Evolutionary conservation across 2,113 vertebrate genomes (phyloP), one percentile per base, ranked within the genome.

Genomic region (Epinephelus moara): DNA sequence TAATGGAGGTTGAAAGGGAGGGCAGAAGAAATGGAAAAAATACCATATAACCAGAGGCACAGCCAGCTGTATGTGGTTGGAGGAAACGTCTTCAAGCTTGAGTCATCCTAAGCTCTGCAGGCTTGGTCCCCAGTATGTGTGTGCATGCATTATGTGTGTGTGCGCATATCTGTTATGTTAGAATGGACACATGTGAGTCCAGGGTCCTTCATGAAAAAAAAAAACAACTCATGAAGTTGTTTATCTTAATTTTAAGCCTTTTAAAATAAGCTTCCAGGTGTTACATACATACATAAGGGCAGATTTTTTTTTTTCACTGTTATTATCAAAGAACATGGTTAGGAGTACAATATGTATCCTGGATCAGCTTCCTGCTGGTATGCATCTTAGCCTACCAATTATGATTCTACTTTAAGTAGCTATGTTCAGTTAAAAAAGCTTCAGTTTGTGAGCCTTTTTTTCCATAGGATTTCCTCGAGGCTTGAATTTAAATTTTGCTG

Each of bases 61-160:
- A 77, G 94, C 93, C 93, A 93, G 89, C 86, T 92, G 76, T 91
- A 80, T 92, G 93, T 79, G 92, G 94, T 94, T 88, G 70, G 85
- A 88, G 91, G 85, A 94, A 84, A 94, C 94, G 86, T 94, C 92
- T 94, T 76, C 72, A 75, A 82, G 90, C 87, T 93, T 93, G 84
- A 92, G 89, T 94, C 93, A 95, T 87, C 33, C 74, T 61, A 52
- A 88, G 85, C 82, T 81, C 76, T 78, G 73, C 67, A 76, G 72
- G 53, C 64, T 62, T n/a, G n/a, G 66, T 75, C 9, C 79, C 55
- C 17, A 4, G 13, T 33, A 59, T 53, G 23, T 64, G 50, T 80
- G 61, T 0, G 17, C 15, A 6, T 50, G 49, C 15, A 17, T 52
- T 30, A 14, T 33, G 33, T 49, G 25, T 71, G 53, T 71, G 57